Percentiles rank a stretch among this genome's conserved stretches.
Conservation (phyloP, 2,888 invertebrate species). For the Abrostola triplasia region DNA sequence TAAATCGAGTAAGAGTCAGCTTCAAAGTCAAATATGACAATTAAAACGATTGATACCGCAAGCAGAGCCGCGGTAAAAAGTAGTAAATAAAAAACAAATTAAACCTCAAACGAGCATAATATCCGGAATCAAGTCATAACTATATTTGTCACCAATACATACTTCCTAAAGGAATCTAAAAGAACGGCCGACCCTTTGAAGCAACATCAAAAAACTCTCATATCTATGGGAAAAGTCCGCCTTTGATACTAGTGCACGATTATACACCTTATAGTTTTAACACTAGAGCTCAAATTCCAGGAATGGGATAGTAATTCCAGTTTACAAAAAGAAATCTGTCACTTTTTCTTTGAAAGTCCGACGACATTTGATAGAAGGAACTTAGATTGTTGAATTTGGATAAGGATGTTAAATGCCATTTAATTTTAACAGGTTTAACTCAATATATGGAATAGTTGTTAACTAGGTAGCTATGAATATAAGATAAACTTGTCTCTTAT, state of each 20-base stretch:
- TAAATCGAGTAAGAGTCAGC: too few species aligned
- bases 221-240: conserved; percentile 39
- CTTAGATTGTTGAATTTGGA: conserved; percentile 44
- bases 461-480: too few species aligned
- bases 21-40: not conserved
- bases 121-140: conserved; percentile 41
- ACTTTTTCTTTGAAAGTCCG: conserved; percentile 59
- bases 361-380: conserved; percentile 50
- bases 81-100: conserved; percentile 14
- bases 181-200: conserved; percentile 37
- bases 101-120: conserved; percentile 27
- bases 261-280: not conserved
- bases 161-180: conserved; percentile 36
- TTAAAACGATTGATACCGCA: conserved; percentile 6
- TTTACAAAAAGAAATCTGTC: conserved; percentile 47
- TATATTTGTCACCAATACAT: conserved; percentile 54
- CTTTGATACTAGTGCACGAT: conserved; percentile 31
- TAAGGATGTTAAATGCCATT: conserved; percentile 17
- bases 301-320: conserved; percentile 9
- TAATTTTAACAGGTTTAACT: not conserved
- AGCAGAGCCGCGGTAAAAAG: not conserved
- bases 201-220: conserved; percentile 42
- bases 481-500: too few species aligned
- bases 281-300: conserved; percentile 11
- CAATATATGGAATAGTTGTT: not conserved